phyloP scores from a whole-genome alignment of 1,140 invertebrate species.

The Polypedilum pembai region DNA sequence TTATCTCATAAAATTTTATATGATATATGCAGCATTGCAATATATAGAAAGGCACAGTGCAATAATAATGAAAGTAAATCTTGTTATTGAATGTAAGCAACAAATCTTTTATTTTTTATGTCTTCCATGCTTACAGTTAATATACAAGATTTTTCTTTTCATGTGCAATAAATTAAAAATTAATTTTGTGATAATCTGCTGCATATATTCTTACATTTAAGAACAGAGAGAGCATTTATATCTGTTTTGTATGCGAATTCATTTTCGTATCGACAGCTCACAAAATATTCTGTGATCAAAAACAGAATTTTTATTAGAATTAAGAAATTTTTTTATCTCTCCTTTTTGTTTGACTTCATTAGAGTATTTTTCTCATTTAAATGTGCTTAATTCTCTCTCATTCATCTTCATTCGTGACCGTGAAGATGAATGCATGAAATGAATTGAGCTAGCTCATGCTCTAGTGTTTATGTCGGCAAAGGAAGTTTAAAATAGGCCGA shows the following conservation, averaged over 20 bases:
- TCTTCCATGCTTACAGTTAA: not conserved
- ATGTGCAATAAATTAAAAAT: slow-evolving; percentile 5
- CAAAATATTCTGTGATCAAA: slow-evolving; percentile 26
- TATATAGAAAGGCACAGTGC: too few species aligned
- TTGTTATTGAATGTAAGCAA: not conserved
- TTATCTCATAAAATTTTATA: not conserved
- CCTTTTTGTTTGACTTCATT: not conserved
- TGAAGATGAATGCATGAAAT: slow-evolving; percentile 5
- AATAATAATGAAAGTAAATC: not conserved
- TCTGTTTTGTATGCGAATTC: not conserved
- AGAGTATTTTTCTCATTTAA: not conserved
- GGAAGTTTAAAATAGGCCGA: slow-evolving; percentile 24
- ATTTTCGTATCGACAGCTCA: slow-evolving; percentile 12
- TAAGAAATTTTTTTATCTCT: not conserved
- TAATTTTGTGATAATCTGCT: slow-evolving; percentile 21
- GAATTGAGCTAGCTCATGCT: not conserved
- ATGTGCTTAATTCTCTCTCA: not conserved
- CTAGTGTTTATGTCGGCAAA: not conserved
- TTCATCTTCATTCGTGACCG: slow-evolving; percentile 13
- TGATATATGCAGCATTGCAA: not conserved
- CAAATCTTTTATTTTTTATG: slow-evolving; percentile 4
- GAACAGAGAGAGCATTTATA: not conserved
- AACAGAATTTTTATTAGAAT: not conserved
- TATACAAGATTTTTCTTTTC: not conserved
- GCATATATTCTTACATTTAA: not conserved